Conservation (phyloP, 2,113 vertebrate species). For the Nettapus auritus region DNA sequence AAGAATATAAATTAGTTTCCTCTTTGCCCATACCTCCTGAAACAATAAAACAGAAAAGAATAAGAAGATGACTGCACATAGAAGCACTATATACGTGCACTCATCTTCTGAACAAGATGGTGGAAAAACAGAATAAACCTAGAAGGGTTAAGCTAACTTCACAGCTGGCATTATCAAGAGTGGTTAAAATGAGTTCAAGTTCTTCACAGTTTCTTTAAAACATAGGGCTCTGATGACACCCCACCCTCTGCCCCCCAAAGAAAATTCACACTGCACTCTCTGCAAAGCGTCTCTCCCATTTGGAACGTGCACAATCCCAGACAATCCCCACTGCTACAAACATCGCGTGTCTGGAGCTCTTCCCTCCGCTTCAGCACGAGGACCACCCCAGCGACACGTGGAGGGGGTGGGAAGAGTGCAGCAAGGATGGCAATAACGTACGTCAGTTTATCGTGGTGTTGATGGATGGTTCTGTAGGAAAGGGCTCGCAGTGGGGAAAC, state of each 20-base stretch:
- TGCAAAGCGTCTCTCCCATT: neutral
- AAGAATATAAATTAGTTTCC: neutral
- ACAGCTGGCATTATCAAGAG: neutral
- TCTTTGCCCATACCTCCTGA: neutral
- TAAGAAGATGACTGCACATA: neutral
- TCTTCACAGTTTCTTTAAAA: neutral
- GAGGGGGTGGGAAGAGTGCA: neutral
- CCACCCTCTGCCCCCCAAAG: rapidly evolving
- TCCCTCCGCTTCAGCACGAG: neutral
- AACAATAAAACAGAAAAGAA: neutral
- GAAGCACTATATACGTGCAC: neutral
- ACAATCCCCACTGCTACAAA: neutral
- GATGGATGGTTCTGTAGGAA: neutral
- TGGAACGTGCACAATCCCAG: neutral
- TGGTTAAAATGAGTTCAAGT: neutral
- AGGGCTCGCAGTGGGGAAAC: rapidly evolving
- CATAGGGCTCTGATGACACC: neutral
- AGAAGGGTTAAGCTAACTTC: neutral
- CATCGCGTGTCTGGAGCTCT: neutral
- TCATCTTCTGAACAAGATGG: neutral
- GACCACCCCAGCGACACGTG: neutral
- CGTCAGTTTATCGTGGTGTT: neutral
- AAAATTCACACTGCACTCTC: neutral
- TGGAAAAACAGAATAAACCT: neutral
- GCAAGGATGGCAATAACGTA: neutral